These are phyloP conservation scores for Pavo muticus DNA, from an alignment of 2,113 vertebrate genomes.

Conservation along the genomic window DNA sequence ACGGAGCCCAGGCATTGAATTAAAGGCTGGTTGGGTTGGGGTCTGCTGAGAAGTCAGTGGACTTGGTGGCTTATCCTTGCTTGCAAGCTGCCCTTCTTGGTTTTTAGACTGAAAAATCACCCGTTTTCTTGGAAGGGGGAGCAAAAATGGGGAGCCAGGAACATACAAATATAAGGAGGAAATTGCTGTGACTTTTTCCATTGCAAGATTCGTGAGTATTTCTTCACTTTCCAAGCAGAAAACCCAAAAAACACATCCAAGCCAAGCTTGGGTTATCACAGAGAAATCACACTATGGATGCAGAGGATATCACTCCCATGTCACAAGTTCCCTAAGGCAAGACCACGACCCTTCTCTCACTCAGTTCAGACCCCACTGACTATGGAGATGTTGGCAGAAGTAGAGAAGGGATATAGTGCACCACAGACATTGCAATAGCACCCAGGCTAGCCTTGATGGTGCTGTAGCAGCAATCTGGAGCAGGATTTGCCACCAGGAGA, in stretches of 20 bases:
- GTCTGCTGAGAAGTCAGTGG: neutral
- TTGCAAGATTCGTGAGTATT: neutral
- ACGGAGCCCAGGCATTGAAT: rapidly evolving
- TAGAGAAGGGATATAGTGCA: too few species aligned
- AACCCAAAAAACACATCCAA: rapidly evolving
- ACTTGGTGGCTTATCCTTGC: neutral
- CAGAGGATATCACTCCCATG: neutral
- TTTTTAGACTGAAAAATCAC: neutral
- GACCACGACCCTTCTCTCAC: rapidly evolving
- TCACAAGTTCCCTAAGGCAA: neutral
- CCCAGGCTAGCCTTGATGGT: neutral
- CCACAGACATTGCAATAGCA: too few species aligned
- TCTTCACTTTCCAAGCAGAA: neutral
- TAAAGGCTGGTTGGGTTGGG: rapidly evolving
- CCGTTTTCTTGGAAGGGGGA: neutral
- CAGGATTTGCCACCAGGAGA: neutral
- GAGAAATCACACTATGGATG: neutral
- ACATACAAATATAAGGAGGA: neutral
- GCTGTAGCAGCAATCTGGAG: too few species aligned
- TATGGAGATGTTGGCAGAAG: rapidly evolving
- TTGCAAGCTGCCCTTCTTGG: neutral
- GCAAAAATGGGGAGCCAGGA: neutral
- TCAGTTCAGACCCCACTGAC: neutral
- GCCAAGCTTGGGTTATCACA: neutral
- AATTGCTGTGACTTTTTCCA: neutral